Evolutionary conservation across 2,888 invertebrate species (phyloP), one percentile per base, ranked within the genome.

Genomic region (Cyaniris semiargus): DNA sequence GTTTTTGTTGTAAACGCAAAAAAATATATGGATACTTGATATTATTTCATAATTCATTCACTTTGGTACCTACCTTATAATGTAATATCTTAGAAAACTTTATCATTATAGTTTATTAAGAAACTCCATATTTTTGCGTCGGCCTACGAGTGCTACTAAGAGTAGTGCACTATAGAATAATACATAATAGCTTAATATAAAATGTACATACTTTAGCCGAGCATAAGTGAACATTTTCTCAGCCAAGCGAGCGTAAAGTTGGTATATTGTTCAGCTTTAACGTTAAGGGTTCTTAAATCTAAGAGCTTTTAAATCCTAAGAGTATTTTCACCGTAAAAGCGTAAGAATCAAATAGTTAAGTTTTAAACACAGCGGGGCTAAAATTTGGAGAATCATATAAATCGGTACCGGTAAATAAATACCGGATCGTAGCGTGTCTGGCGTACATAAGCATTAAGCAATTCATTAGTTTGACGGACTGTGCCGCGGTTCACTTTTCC

Each of bases 251-350:
- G 60, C 60, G 60, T 60, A 23, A 60, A 60, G 60, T 60, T 60
- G 60, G 60, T 60, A 60, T 23, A 23, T 23, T 60, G 23, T 60
- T 60, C 60, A 60, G 60, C 60, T 23, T 60, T 8, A 60, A 60
- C 60, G 21, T 60, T 23, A 60, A 60, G 60, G 60, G 60, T 23
- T 23, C 60, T 60, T 60, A 60, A 60, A 60, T 23, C 60, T 60
- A 60, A 60, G 60, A 60, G 60, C 60, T 60, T 60, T 60, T 60
- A 60, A 60, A 60, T 60, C 60, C 23, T 60, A 60, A 60, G 60
- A 60, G 60, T 60, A 23, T 60, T 60, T 60, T 23, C 3, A 60
- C 21, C 60, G 23, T 60, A 23, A 60, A 60, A 23, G 60, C 23
- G 8, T 53, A 23, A 23, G 21, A 60, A 60, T 60, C 60, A 60